These are phyloP conservation scores for Myripristis murdjan DNA, from an alignment of 2,797 vertebrate species.

Conservation along the genomic window DNA sequence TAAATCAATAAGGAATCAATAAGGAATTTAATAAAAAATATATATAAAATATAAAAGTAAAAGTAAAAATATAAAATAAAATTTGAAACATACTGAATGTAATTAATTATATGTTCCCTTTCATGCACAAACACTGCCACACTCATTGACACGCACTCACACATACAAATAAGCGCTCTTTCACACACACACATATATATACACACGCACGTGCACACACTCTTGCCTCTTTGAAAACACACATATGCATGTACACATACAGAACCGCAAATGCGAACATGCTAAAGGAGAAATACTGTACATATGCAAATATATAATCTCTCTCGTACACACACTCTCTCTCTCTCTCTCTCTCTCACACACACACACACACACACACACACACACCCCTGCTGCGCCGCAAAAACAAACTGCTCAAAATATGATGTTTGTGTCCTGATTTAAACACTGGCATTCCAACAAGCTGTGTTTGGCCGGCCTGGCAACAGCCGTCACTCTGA, in stretches of 20 bases:
- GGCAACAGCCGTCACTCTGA: constrained; percentile 82
- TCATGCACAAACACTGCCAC: too few species aligned
- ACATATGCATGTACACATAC: constrained; percentile 1
- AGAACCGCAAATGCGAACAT: not conserved
- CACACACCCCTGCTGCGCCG: constrained; percentile 54
- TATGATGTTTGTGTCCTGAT: constrained; percentile 82
- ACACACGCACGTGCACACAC: not conserved
- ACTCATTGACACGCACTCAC: too few species aligned
- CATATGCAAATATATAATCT: constrained; percentile 16
- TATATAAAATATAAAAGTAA: too few species aligned
- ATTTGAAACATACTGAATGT: too few species aligned
- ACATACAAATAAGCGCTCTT: too few species aligned
- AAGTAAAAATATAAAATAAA: too few species aligned
- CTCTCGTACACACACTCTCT: not conserved
- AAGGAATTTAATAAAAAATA: too few species aligned
- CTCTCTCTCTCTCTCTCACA: constrained; percentile 11
- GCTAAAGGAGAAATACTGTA: constrained; percentile 10
- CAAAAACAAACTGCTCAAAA: constrained; percentile 85
- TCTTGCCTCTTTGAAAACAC: not conserved
- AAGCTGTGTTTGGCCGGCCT: constrained; percentile 63
- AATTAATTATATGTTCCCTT: too few species aligned
- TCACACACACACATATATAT: constrained; percentile 18
- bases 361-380: constrained; percentile 39
- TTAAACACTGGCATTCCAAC: constrained; percentile 82
- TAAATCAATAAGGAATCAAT: too few species aligned